Evolutionary conservation across 2,113 vertebrate genomes (phyloP), one percentile per base, ranked within the genome.

Genomic region (Tapirus terrestris): DNA sequence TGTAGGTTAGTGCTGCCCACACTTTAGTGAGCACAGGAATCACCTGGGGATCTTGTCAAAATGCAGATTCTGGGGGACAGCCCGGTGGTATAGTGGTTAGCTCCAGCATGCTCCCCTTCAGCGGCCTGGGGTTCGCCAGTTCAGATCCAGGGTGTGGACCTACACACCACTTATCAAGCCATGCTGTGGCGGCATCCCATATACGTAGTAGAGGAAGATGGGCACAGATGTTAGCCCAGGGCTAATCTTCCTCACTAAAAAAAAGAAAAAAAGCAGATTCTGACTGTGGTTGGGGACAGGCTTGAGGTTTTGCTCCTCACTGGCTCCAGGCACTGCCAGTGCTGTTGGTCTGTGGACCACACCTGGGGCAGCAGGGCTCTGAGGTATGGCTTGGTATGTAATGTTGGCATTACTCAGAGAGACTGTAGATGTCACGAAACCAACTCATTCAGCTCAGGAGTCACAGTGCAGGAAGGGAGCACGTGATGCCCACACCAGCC

Each of bases 261-360:
- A 39, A 39, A 39, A 39, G 39, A 39, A 39, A 39, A 60, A n/a
- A 48, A n/a, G 51, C 48, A 25, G 63, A 16, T 80, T 83, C 80
- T 3, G 10, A 25, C 45, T 20, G 14, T 13, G 45, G 39, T 23
- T 63, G 51, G 27, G 9, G 63, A 11, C 45, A 18, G n/a, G 18
- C 68, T 11, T 13, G 72, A 58, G 6, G 21, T 5, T 89, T 70
- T 51, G 13, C 43, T 60, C 53, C 79, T 80, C 18, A 7, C 33
- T 27, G 27, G 33, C 33, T 31, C 56, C 51, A 4, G 10, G 72
- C 1, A 0, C 3, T 48, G 43, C 48, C 8, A 3, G 2, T 6
- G 23, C 5, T n/a, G 33, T n/a, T 3, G 5, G 18, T n/a, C n/a
- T 17, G 4, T 6, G 51, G 60, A 16, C 70, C 43, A 3, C 31